Conservation (phyloP, 2,113 vertebrate species). For the Burhinus bistriatus region DNA sequence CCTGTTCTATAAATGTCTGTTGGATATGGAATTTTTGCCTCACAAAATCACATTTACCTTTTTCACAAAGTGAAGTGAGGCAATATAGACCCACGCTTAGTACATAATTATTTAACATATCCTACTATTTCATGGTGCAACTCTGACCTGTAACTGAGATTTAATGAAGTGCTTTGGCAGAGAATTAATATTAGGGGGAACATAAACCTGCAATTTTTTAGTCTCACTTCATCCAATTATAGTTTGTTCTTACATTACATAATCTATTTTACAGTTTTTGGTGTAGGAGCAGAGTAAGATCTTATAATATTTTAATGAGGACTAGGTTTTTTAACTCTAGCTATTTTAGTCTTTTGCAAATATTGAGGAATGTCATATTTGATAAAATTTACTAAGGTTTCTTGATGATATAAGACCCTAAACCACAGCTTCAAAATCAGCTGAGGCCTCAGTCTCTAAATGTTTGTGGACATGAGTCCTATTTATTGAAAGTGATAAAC, state of each 20-base stretch:
- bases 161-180: slow-evolving; percentile 65
- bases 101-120: slow-evolving; percentile 60
- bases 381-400: background rate
- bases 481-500: background rate
- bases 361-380: background rate
- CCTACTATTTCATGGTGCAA: slow-evolving; percentile 53
- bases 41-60: slow-evolving; percentile 46
- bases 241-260: slow-evolving; percentile 33
- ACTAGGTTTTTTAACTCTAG: background rate
- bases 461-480: background rate
- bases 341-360: slow-evolving; percentile 24
- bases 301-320: background rate
- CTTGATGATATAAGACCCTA: background rate
- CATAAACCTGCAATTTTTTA: slow-evolving; percentile 26
- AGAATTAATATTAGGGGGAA: slow-evolving; percentile 49
- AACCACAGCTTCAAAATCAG: background rate
- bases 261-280: slow-evolving; percentile 39
- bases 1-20: slow-evolving; percentile 25
- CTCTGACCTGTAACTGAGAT: slow-evolving; percentile 54
- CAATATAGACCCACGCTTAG: background rate
- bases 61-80: slow-evolving; percentile 37
- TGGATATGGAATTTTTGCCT: slow-evolving; percentile 43
- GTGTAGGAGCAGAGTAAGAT: background rate
- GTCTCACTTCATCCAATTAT: slow-evolving; percentile 58
- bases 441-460: background rate